Conservation (phyloP, 2,888 invertebrate species). For the Caradrina clavipalpis region DNA sequence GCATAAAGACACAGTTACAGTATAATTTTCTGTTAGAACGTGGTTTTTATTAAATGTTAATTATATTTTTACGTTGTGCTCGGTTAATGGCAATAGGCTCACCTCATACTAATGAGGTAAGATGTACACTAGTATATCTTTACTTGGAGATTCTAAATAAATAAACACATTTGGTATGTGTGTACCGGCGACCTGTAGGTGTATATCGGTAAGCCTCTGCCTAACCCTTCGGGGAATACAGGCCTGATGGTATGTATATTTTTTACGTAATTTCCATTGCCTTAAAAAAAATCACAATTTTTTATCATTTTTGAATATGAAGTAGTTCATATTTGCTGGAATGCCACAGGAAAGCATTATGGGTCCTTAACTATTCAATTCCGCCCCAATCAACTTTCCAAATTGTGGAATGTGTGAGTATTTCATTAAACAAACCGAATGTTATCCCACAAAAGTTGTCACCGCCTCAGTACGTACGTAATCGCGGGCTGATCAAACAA, state of each 20-base stretch:
- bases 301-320: neutral
- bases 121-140: no score
- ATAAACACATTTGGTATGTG: no score
- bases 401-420: slow-evolving; percentile 28
- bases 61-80: no score
- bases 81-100: no score
- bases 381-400: neutral
- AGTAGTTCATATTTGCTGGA: neutral
- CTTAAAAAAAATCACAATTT: neutral
- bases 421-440: slow-evolving; percentile 49
- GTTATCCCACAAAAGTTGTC: slow-evolving; percentile 74
- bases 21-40: neutral
- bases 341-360: slow-evolving; percentile 10
- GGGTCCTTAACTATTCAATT: neutral
- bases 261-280: neutral
- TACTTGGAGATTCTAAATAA: no score
- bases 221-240: no score
- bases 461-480: slow-evolving; percentile 71
- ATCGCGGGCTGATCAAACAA: slow-evolving; percentile 85
- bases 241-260: no score
- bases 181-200: no score
- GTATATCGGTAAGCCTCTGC: no score
- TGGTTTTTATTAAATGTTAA: neutral
- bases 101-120: no score
- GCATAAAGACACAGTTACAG: neutral